These are phyloP conservation scores for Asarcornis scutulata DNA, from an alignment of 2,113 vertebrate species.

Conservation along the genomic window DNA sequence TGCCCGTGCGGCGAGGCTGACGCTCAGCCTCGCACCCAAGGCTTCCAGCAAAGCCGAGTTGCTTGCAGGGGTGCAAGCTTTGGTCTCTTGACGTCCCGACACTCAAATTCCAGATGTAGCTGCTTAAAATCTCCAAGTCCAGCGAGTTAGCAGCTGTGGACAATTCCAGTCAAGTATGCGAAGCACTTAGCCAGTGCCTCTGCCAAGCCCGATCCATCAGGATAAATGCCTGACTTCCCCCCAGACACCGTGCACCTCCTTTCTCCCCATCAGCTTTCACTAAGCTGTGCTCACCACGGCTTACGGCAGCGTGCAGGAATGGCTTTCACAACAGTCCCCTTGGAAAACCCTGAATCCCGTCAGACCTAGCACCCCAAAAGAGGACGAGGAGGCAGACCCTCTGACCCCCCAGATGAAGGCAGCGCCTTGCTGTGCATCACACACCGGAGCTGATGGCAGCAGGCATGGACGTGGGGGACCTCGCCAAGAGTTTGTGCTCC, in stretches of 20 bases:
- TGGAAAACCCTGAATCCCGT: not conserved
- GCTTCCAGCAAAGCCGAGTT: not conserved
- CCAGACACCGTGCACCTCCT: rapidly evolving
- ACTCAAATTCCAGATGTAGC: not conserved
- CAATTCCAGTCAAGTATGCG: not conserved
- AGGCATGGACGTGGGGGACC: not conserved
- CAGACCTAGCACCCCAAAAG: not conserved
- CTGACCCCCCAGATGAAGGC: rapidly evolving
- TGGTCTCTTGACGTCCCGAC: not conserved
- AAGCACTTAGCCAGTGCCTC: rapidly evolving
- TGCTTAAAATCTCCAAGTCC: not conserved
- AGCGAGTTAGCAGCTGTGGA: not conserved
- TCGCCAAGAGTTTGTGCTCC: not conserved
- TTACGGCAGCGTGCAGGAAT: rapidly evolving
- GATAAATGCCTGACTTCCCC: not conserved
- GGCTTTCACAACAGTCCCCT: not conserved
- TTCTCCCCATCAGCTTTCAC: not conserved
- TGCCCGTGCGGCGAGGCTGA: rapidly evolving
- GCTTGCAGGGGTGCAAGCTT: not conserved
- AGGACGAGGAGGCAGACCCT: not conserved
- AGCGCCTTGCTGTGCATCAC: not conserved
- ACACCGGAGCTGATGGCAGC: rapidly evolving
- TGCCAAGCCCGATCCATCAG: not conserved
- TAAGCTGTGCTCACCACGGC: not conserved
- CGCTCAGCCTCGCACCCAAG: not conserved